Percentiles rank a stretch among this genome's conserved stretches.
These are phyloP conservation scores for Musca domestica DNA, from an alignment of 1,140 invertebrate genomes.

Conservation along the genomic window DNA sequence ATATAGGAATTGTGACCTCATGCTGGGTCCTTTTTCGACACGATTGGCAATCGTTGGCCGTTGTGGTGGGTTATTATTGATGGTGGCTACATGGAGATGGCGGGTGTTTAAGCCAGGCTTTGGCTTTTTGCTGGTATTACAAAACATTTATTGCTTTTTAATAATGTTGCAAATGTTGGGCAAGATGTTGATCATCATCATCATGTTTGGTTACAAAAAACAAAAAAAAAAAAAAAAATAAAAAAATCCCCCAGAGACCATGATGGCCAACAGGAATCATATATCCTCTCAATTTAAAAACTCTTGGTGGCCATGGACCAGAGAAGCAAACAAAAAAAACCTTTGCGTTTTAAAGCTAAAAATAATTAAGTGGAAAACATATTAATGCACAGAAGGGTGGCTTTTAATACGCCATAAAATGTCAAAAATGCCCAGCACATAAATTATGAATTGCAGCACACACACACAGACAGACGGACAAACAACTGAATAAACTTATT, in stretches of 20 bases:
- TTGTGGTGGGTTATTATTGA: too few species aligned
- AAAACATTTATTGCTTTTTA: slow-evolving; percentile 51
- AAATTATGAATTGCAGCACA: slow-evolving; percentile 6
- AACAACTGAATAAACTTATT: slow-evolving; percentile 1
- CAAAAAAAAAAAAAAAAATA: too few species aligned
- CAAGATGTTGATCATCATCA: neutral
- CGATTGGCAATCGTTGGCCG: slow-evolving; percentile 1
- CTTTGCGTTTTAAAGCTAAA: slow-evolving; percentile 2
- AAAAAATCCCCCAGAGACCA: slow-evolving; percentile 1
- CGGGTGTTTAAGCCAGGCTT: too few species aligned
- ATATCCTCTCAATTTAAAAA: too few species aligned
- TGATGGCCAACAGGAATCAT: too few species aligned
- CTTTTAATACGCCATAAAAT: slow-evolving; percentile 23
- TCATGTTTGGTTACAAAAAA: slow-evolving; percentile 2
- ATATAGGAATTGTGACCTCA: slow-evolving; percentile 18
- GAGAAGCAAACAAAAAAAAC: neutral
- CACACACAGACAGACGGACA: neutral
- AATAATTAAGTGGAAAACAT: slow-evolving; percentile 25
- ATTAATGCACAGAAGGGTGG: slow-evolving; percentile 24
- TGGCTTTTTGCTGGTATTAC: too few species aligned
- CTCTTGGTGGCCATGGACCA: neutral
- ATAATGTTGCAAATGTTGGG: slow-evolving; percentile 36
- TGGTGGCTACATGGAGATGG: too few species aligned
- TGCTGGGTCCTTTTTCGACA: slow-evolving; percentile 20
- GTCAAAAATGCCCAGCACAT: slow-evolving; percentile 21